Conservation (phyloP, 2,888 invertebrate species). For the Cephus nigrinus region DNA sequence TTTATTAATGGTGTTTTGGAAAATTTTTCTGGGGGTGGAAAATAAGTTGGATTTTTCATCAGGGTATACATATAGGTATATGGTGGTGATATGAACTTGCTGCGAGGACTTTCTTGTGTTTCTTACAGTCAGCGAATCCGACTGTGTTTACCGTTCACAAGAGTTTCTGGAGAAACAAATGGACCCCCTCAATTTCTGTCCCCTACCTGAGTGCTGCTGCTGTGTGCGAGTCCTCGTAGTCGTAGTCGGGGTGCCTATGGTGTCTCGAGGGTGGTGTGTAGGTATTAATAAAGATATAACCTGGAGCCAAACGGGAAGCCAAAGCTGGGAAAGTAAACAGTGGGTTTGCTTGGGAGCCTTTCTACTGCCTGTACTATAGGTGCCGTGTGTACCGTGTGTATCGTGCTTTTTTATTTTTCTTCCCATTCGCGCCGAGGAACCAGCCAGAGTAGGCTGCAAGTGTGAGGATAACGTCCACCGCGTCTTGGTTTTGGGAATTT, state of each 20-base stretch:
- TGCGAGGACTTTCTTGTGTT: too few relatives aligned
- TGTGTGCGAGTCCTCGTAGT: too few relatives aligned
- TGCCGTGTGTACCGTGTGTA: slow-evolving; percentile 5
- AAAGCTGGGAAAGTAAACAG: slow-evolving; percentile 46
- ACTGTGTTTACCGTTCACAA: too few relatives aligned
- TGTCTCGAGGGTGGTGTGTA: not conserved
- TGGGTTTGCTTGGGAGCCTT: slow-evolving; percentile 8
- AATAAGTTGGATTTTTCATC: too few relatives aligned
- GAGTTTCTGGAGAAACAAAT: slow-evolving; percentile 7
- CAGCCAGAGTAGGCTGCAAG: too few relatives aligned
- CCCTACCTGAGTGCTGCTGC: not conserved
- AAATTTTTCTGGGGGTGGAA: too few relatives aligned
- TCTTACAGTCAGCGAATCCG: too few relatives aligned
- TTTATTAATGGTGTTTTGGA: too few relatives aligned
- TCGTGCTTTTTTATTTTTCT: slow-evolving; percentile 3
- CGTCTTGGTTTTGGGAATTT: slow-evolving; percentile 17
- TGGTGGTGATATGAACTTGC: too few relatives aligned
- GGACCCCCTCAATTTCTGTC: not conserved
- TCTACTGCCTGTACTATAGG: not conserved
- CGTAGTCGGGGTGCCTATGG: too few relatives aligned
- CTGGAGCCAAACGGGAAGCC: slow-evolving; percentile 29
- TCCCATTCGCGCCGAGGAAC: not conserved
- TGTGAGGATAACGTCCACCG: too few relatives aligned
- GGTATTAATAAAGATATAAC: slow-evolving; percentile 1
- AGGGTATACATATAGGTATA: too few relatives aligned